These are phyloP conservation scores for Hypotaenidia philippensis DNA, from an alignment of 2,797 vertebrate genomes.

Conservation along the genomic window DNA sequence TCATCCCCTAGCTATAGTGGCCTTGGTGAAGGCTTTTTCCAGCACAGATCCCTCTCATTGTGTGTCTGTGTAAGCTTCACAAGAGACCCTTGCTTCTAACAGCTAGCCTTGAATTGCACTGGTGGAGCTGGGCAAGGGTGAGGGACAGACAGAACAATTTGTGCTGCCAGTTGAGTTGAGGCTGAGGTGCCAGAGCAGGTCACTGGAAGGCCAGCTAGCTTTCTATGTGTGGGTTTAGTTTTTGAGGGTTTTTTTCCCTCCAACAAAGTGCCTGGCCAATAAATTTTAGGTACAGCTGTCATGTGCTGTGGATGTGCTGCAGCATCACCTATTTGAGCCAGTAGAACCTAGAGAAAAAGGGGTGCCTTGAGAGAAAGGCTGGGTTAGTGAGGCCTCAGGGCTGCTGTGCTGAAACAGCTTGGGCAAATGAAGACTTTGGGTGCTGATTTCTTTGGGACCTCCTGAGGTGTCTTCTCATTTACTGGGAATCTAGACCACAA, in stretches of 20 bases:
- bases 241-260: no score
- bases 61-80: not conserved
- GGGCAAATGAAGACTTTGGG: not conserved
- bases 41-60: not conserved
- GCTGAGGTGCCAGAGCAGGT: not conserved
- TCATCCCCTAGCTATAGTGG: not conserved
- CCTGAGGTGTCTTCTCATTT: not conserved
- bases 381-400: not conserved
- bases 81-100: not conserved
- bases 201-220: not conserved
- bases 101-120: not conserved
- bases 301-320: not conserved
- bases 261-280: not conserved
- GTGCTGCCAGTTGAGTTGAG: not conserved
- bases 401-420: not conserved
- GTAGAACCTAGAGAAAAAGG: not conserved
- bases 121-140: not conserved
- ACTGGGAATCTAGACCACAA: not conserved
- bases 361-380: not conserved
- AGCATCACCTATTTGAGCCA: not conserved
- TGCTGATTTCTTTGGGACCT: not conserved
- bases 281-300: not conserved
- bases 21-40: not conserved
- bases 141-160: not conserved
- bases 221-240: not conserved